Evolutionary conservation across 2,113 vertebrate species (phyloP), one percentile per base, ranked within the genome.

Genomic region (Agapornis roseicollis): DNA sequence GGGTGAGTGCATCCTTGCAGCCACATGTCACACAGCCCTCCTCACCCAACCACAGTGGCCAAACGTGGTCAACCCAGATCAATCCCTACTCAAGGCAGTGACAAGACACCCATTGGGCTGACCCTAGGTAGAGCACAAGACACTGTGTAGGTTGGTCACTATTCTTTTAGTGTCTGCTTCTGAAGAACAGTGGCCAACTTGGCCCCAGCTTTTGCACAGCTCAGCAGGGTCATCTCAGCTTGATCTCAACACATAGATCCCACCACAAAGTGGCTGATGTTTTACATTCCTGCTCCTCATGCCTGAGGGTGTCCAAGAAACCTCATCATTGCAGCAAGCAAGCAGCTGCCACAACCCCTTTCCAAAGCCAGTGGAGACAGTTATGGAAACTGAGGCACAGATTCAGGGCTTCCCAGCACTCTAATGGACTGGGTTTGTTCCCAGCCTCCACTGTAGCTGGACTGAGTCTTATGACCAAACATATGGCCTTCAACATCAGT

Each of bases 21-120:
- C 27, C 49, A 28, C 58, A 10, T 4, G 12, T 53, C 66, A 79
- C 52, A 46, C 42, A 33, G 31, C 4, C 17, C 58, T 42, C 13
- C n/a, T 55, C 46, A 29, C 42, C 31, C 50, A 55, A 10, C 19
- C 0, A 0, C 0, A 0, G 4, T 3, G 23, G 70, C 39, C 80
- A 66, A 37, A 47, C 0, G 0, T 3, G 15, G 18, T 7, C 58
- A 88, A 7, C 11, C 24, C 64, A 69, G 44, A 22, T 4, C 0
- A 0, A 27, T 31, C 20, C 4, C 60, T 35, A 4, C 56, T 17
- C 47, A 18, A 7, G 33, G 33, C 65, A 66, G 61, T 1, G 47
- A 53, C 0, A 1, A 49, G 46, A 79, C 50, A 20, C 16, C 15
- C 6, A 0, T 1, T 10, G 72, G 41, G 84, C 46, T 87, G 50